Evolutionary conservation across 1,140 invertebrate species (phyloP).

Genomic region (Uloborus diversus): DNA sequence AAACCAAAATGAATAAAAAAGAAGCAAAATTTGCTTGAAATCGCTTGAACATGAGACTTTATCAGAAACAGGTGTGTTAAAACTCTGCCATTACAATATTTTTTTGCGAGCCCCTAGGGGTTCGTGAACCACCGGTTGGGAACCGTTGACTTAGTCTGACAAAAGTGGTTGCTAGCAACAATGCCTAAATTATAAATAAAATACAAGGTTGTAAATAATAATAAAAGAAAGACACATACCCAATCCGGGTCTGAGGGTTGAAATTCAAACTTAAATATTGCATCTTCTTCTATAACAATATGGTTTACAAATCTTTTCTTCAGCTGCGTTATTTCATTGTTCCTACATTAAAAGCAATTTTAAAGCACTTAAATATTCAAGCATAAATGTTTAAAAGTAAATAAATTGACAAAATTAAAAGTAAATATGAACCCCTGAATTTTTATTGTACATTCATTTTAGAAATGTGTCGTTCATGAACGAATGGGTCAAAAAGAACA

Average conservation of each 20-base stretch:
- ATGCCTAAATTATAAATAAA: background rate
- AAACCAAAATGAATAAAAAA: no score
- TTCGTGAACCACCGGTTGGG: background rate
- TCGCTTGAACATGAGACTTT: background rate
- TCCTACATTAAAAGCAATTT: constrained; percentile 2
- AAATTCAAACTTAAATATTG: constrained; percentile 8
- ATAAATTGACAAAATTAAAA: no score
- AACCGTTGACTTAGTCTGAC: no score
- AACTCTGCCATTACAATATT: background rate
- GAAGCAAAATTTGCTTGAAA: no score
- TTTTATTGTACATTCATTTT: no score
- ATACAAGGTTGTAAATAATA: background rate
- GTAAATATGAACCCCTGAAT: no score
- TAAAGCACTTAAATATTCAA: no score
- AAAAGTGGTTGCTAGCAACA: no score
- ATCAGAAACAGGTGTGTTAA: background rate
- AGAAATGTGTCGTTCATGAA: no score
- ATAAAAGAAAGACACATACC: constrained; percentile 3
- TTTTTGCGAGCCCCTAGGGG: background rate
- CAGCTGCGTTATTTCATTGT: constrained; percentile 35
- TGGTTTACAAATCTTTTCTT: constrained; percentile 31
- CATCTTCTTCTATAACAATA: background rate
- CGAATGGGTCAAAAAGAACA: no score
- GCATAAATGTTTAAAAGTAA: no score
- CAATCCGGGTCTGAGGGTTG: constrained; percentile 52